Conservation (phyloP, 1,140 invertebrate genomes). For the Sitodiplosis mosellana region DNA sequence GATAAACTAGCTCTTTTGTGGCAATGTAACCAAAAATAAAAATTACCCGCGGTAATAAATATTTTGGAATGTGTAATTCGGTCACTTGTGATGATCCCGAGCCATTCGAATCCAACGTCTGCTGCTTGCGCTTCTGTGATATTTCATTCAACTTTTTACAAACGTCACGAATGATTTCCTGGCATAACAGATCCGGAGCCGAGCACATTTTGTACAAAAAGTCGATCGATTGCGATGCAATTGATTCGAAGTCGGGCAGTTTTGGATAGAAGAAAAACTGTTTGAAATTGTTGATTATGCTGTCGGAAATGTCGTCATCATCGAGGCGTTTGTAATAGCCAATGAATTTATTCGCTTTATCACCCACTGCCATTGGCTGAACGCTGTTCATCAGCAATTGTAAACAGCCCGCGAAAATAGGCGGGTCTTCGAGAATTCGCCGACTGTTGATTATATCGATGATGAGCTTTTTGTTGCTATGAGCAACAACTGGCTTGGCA, state of each 20-base stretch:
- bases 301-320: constrained; percentile 8
- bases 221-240: constrained; percentile 16
- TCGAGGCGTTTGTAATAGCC: constrained; percentile 15
- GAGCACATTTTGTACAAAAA: constrained; percentile 20
- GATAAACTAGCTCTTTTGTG: constrained; percentile 52
- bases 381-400: constrained; percentile 17
- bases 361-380: no score
- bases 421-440: constrained; percentile 16
- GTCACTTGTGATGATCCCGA: constrained; percentile 10
- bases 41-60: constrained; percentile 41
- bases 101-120: neutral
- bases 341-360: constrained; percentile 10
- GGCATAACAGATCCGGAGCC: constrained; percentile 18
- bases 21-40: constrained; percentile 52
- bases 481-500: constrained; percentile 31
- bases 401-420: constrained; percentile 16
- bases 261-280: constrained; percentile 17
- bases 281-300: constrained; percentile 12
- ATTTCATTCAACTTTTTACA: constrained; percentile 8
- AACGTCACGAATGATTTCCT: constrained; percentile 11
- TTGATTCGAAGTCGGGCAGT: constrained; percentile 14
- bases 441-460: constrained; percentile 26
- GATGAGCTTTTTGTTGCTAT: constrained; percentile 32
- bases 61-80: neutral
- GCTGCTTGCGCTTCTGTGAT: constrained; percentile 2